A percentile compares a stretch with the other conserved stretches of the same genome.
Evolutionary conservation across 2,888 invertebrate species (phyloP).

Genomic region (Cheilosia soror): DNA sequence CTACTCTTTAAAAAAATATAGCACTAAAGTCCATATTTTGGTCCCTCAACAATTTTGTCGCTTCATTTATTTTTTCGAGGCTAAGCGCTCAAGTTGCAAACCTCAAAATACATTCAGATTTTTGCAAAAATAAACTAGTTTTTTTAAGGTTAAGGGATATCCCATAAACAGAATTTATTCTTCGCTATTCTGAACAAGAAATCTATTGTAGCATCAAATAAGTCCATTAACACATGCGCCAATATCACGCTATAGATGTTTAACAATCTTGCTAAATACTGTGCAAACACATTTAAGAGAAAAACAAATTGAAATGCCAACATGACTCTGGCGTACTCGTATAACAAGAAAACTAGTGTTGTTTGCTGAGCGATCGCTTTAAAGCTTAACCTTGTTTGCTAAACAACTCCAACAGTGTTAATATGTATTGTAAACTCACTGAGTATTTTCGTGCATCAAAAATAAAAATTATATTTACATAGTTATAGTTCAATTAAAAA

Average conservation of each 20-base stretch:
- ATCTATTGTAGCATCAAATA: neutral
- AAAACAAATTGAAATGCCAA: neutral
- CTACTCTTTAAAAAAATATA: too few relatives aligned
- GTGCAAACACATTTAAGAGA: slow-evolving; percentile 22
- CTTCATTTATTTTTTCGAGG: too few relatives aligned
- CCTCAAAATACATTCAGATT: too few relatives aligned
- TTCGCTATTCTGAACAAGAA: neutral
- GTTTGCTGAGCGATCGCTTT: slow-evolving; percentile 37
- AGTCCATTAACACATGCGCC: slow-evolving; percentile 31
- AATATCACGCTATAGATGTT: slow-evolving; percentile 37
- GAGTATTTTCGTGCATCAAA: slow-evolving; percentile 13
- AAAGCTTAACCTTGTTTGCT: slow-evolving; percentile 47
- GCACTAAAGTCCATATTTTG: too few relatives aligned
- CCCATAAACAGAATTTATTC: neutral
- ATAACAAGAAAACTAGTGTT: slow-evolving; percentile 2
- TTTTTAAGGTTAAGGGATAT: neutral
- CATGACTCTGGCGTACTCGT: neutral
- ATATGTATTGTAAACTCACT: slow-evolving; percentile 26
- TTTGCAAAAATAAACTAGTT: too few relatives aligned
- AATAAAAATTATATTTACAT: neutral
- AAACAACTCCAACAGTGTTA: slow-evolving; percentile 42
- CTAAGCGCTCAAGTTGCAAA: too few relatives aligned
- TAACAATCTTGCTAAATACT: slow-evolving; percentile 43
- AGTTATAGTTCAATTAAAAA: neutral
- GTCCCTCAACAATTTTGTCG: too few relatives aligned